phyloP scores from a whole-genome alignment of 2,888 invertebrate genomes.

The Apamea anceps region DNA sequence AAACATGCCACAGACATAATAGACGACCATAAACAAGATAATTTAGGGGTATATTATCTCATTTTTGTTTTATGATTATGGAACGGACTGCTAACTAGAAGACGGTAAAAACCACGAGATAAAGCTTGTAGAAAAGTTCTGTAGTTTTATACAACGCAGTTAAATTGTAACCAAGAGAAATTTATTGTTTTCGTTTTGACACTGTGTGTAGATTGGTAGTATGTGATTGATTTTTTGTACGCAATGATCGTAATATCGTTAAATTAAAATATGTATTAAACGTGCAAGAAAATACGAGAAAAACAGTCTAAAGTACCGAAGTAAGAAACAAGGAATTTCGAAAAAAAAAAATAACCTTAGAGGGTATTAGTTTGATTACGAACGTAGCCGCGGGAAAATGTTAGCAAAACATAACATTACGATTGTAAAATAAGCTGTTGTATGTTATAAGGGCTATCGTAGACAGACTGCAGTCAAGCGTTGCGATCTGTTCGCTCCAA shows the following conservation, averaged over 20 bases:
- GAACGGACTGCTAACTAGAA: neutral
- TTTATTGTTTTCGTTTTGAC: slow-evolving; percentile 42
- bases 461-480: slow-evolving; percentile 8
- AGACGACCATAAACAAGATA: neutral
- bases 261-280: neutral
- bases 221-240: slow-evolving; percentile 19
- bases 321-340: neutral
- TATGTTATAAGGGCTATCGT: neutral
- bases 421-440: neutral
- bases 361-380: neutral
- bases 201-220: slow-evolving; percentile 31
- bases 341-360: fast-evolving
- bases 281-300: neutral
- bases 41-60: slow-evolving; percentile 1
- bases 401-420: neutral
- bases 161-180: neutral
- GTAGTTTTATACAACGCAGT: slow-evolving; percentile 25
- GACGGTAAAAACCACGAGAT: neutral
- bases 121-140: neutral
- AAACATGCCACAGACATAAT: neutral
- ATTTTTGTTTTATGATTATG: slow-evolving; percentile 9
- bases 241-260: neutral
- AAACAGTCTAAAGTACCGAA: neutral
- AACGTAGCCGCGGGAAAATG: neutral
- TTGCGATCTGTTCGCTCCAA: slow-evolving; percentile 14